These are phyloP conservation scores for Apodemus sylvaticus DNA, from an alignment of 2,113 vertebrate genomes.

Conservation along the genomic window DNA sequence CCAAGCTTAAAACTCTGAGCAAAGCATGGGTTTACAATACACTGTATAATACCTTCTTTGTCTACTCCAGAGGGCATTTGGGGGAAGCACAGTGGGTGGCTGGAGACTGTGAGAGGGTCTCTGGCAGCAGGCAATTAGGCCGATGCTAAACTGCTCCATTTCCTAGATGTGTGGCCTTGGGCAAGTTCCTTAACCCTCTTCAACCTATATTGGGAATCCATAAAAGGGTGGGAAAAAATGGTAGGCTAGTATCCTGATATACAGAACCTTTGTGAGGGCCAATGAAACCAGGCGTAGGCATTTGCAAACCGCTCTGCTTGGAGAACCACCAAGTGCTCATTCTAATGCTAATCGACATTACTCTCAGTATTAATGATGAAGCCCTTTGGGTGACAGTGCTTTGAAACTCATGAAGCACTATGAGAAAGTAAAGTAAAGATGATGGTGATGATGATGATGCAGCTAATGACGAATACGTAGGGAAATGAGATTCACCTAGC, in stretches of 20 bases:
- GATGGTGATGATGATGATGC: no score
- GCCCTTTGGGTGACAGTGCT: not conserved
- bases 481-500: not conserved
- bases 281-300: conserved; percentile 18
- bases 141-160: not conserved
- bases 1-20: conserved; percentile 51
- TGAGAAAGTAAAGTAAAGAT: conserved; percentile 4
- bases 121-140: conserved; percentile 38
- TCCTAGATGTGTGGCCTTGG: conserved; percentile 34
- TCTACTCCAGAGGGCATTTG: not conserved
- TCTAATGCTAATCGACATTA: not conserved
- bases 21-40: conserved; percentile 42
- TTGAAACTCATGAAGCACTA: conserved; percentile 28
- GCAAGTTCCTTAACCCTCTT: conserved; percentile 50
- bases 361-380: not conserved
- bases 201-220: not conserved
- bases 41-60: conserved; percentile 62
- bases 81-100: conserved; percentile 32
- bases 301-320: not conserved
- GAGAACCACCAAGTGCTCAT: not conserved
- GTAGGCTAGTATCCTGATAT: not conserved
- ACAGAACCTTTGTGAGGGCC: not conserved
- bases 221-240: conserved; percentile 22
- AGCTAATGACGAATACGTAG: no score
- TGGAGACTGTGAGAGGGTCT: not conserved